These are phyloP conservation scores for Hemiscyllium ocellatum DNA, from an alignment of 2,113 vertebrate species.

Conservation along the genomic window DNA sequence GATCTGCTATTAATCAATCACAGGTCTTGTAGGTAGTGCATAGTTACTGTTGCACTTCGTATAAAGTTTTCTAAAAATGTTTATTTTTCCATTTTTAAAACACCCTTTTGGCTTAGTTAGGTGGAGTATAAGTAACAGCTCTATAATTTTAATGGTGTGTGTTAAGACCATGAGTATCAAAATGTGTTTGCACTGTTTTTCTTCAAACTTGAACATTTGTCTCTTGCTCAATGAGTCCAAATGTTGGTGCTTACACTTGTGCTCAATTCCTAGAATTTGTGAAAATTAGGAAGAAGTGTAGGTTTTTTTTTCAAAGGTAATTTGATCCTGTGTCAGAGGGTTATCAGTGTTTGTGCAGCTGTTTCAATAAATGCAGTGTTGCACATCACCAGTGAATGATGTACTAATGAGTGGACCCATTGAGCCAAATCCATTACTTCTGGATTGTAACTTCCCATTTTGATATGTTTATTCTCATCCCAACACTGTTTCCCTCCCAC, in stretches of 20 bases:
- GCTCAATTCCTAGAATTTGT: background rate
- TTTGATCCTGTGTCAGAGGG: background rate
- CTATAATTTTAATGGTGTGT: background rate
- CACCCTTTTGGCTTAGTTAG: background rate
- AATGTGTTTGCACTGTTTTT: background rate
- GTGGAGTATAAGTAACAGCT: background rate
- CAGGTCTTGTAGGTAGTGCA: background rate
- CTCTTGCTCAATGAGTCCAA: background rate
- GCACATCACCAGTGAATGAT: background rate
- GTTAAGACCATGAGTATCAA: background rate
- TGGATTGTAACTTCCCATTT: background rate
- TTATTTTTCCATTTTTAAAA: background rate
- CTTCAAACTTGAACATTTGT: background rate
- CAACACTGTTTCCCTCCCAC: background rate
- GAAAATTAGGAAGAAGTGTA: background rate
- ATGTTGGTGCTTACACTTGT: background rate
- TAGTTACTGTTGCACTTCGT: background rate
- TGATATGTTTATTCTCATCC: background rate
- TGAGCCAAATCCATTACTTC: background rate
- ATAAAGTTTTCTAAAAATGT: background rate
- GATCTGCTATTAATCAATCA: background rate
- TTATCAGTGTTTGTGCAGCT: conserved; percentile 14
- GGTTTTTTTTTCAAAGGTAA: background rate
- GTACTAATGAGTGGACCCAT: background rate
- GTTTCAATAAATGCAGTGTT: background rate